Percentiles rank a stretch among this genome's conserved stretches.
phyloP scores from a whole-genome alignment of 2,113 vertebrate genomes.

The Microtus ochrogaster region DNA sequence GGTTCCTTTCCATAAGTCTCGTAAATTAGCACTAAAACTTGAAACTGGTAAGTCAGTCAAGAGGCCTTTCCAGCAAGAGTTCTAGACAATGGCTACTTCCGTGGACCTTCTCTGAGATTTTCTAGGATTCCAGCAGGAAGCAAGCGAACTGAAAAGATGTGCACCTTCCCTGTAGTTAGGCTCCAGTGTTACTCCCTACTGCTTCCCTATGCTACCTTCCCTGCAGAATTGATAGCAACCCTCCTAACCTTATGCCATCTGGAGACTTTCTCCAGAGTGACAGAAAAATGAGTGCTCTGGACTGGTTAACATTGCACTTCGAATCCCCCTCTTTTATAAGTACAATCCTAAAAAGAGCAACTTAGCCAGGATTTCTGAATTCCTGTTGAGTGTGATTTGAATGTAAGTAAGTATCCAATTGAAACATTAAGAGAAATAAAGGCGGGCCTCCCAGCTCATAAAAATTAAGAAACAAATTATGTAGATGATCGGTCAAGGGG shows the following conservation, averaged over 20 bases:
- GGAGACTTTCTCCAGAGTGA: not conserved
- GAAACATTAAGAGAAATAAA: slow-evolving; percentile 49
- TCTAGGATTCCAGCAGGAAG: not conserved
- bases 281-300: not conserved
- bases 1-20: not conserved
- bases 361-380: not conserved
- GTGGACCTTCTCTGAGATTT: not conserved
- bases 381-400: slow-evolving; percentile 5
- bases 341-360: not conserved
- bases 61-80: not conserved
- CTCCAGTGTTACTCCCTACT: not conserved
- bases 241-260: not conserved
- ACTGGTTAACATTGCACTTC: not conserved
- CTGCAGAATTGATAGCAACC: slow-evolving; percentile 5
- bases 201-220: not conserved
- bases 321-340: not conserved
- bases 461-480: slow-evolving; percentile 45
- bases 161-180: not conserved
- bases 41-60: not conserved
- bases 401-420: slow-evolving; percentile 33
- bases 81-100: not conserved
- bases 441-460: slow-evolving; percentile 37
- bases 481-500: slow-evolving; percentile 12
- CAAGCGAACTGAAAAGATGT: not conserved
- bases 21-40: not conserved